These are phyloP conservation scores for Triops cancriformis DNA, from an alignment of 1,140 invertebrate genomes.

Conservation along the genomic window DNA sequence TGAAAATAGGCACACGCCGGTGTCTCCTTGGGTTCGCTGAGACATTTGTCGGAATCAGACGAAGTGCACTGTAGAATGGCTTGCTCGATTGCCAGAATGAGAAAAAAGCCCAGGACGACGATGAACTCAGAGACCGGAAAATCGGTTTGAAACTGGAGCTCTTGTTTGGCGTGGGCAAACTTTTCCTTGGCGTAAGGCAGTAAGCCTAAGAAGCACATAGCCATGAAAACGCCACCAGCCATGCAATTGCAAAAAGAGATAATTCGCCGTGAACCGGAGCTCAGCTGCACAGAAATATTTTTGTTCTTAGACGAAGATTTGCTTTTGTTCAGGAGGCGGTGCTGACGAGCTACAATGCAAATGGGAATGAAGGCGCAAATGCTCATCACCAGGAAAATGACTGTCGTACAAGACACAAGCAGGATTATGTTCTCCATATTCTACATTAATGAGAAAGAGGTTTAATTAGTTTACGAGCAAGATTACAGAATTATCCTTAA, in stretches of 20 bases:
- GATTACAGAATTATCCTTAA: too few species aligned
- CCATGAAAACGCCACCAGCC: conserved; percentile 40
- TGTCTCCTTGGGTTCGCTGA: not conserved
- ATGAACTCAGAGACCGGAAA: conserved; percentile 35
- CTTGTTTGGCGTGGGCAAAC: conserved; percentile 30
- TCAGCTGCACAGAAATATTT: conserved; percentile 14
- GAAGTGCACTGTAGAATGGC: conserved; percentile 28
- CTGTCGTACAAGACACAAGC: conserved; percentile 4
- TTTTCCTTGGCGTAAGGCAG: conserved; percentile 38
- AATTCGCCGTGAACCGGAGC: conserved; percentile 23
- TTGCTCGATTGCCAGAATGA: conserved; percentile 34
- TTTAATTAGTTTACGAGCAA: too few species aligned
- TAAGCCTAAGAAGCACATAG: conserved; percentile 40
- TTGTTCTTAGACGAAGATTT: not conserved
- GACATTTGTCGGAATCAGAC: not conserved
- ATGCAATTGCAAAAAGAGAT: conserved; percentile 38
- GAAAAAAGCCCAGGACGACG: conserved; percentile 36
- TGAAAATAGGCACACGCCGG: conserved; percentile 9
- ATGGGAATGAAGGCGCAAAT: conserved; percentile 25
- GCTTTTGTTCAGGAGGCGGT: not conserved
- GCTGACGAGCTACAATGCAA: conserved; percentile 24
- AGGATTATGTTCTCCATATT: conserved; percentile 21
- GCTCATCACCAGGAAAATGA: conserved; percentile 25
- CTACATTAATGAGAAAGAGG: not conserved
- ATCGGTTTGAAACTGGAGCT: conserved; percentile 25